Conservation (phyloP, 2,888 invertebrate species). For the Hylaea fasciaria region DNA sequence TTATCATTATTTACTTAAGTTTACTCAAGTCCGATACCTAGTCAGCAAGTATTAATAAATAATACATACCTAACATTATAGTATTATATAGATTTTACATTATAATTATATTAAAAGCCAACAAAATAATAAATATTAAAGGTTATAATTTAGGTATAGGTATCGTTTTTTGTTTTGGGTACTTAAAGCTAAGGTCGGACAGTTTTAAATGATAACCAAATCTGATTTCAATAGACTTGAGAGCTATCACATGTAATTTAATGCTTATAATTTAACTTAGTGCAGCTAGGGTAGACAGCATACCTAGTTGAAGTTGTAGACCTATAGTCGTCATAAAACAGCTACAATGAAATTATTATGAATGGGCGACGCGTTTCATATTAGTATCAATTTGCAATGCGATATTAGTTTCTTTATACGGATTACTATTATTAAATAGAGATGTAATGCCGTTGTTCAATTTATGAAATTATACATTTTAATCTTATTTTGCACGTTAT, state of each 20-base stretch:
- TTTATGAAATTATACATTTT: slow-evolving; percentile 32
- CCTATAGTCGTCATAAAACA: slow-evolving; percentile 1
- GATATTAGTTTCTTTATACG: slow-evolving; percentile 10
- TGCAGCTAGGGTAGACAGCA: not conserved
- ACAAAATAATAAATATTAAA: no score
- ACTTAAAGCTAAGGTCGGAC: no score
- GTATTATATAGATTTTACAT: no score
- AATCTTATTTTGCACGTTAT: not conserved
- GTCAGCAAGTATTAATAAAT: no score
- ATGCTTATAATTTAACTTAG: no score
- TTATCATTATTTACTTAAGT: no score
- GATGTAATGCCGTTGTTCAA: slow-evolving; percentile 32
- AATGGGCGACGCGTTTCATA: slow-evolving; percentile 22
- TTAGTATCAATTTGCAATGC: slow-evolving; percentile 25
- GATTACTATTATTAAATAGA: slow-evolving; percentile 6
- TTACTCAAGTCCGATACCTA: no score
- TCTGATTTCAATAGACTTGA: not conserved
- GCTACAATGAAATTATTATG: slow-evolving; percentile 17
- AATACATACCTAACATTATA: no score
- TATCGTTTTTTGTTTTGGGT: no score
- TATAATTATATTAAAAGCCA: no score
- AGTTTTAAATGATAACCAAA: not conserved
- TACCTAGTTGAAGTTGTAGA: not conserved
- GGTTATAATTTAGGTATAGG: no score
- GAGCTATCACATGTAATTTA: not conserved